Evolutionary conservation across 2,113 vertebrate species (phyloP).

Genomic region (Tauraco erythrolophus): DNA sequence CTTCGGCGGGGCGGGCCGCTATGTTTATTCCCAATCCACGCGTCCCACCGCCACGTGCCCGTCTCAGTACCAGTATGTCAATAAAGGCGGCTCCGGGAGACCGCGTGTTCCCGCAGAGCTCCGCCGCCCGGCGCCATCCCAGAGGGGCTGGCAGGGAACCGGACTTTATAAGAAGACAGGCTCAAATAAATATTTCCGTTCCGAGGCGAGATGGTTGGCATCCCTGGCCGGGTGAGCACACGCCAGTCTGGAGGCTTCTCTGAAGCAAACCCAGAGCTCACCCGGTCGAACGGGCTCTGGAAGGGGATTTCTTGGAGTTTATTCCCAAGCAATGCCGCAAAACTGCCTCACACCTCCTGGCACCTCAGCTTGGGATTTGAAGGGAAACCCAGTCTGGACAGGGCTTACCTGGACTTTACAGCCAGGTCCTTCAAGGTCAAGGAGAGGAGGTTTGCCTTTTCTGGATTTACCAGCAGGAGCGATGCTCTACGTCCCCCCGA

Average conservation of each 20-base stretch:
- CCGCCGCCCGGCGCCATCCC: background rate
- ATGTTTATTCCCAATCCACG: background rate
- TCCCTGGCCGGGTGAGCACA: fast-evolving
- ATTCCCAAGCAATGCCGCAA: background rate
- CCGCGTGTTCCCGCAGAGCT: background rate
- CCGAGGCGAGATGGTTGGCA: background rate
- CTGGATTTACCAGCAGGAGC: background rate
- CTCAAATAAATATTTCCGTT: background rate
- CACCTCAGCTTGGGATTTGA: background rate
- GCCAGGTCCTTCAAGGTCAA: background rate
- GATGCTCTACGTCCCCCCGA: fast-evolving
- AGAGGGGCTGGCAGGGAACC: background rate
- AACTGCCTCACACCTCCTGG: background rate
- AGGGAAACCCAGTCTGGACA: background rate
- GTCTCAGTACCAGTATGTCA: background rate
- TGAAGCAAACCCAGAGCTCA: background rate
- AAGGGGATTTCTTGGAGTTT: background rate
- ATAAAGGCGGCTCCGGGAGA: background rate
- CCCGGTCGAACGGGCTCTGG: background rate
- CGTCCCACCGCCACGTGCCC: background rate
- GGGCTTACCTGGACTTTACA: background rate
- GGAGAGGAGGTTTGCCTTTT: background rate
- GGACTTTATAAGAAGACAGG: background rate
- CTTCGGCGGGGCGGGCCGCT: background rate
- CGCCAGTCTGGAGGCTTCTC: background rate